These are phyloP conservation scores for Sebastes vulpes DNA, from an alignment of 2,797 vertebrate genomes.

Conservation along the genomic window DNA sequence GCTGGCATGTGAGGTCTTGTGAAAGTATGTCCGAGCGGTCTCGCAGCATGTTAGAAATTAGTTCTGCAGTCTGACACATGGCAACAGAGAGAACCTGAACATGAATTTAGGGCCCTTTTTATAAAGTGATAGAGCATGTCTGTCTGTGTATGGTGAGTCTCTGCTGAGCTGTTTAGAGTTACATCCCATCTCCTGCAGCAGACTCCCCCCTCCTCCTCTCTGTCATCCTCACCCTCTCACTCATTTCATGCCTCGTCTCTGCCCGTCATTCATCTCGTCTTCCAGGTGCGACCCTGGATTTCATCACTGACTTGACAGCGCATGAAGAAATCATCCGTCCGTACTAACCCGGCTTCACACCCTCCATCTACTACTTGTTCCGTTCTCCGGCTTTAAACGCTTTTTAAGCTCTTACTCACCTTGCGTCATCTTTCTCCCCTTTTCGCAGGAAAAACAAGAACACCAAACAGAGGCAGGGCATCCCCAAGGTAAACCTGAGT, in stretches of 20 bases:
- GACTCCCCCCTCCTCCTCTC: background rate
- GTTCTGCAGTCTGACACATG: background rate
- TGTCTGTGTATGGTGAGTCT: conserved; percentile 30
- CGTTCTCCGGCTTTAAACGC: conserved; percentile 1
- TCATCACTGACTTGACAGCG: conserved; percentile 65
- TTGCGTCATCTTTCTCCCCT: conserved; percentile 11
- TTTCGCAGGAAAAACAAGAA: conserved; percentile 92
- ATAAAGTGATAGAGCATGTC: conserved; percentile 32
- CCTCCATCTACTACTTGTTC: conserved; percentile 6
- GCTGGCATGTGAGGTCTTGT: conserved; percentile 48
- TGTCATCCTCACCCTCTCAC: conserved; percentile 1
- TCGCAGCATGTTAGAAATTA: conserved; percentile 47
- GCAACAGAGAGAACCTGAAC: background rate
- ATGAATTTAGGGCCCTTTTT: background rate
- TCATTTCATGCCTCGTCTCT: conserved; percentile 11
- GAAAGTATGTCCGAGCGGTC: background rate
- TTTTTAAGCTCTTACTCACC: conserved; percentile 64
- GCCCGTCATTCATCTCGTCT: conserved; percentile 29
- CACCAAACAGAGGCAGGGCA: conserved; percentile 92
- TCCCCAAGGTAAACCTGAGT: conserved; percentile 93
- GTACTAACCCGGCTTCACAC: conserved; percentile 67
- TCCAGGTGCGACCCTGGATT: conserved; percentile 66
- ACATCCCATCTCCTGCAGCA: conserved; percentile 32
- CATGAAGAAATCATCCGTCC: conserved; percentile 68
- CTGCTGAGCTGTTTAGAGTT: conserved; percentile 40